A percentile compares a stretch with the other conserved stretches of the same genome.
Conservation (phyloP, 2,888 invertebrate species). For the Anoplius nigerrimus region DNA sequence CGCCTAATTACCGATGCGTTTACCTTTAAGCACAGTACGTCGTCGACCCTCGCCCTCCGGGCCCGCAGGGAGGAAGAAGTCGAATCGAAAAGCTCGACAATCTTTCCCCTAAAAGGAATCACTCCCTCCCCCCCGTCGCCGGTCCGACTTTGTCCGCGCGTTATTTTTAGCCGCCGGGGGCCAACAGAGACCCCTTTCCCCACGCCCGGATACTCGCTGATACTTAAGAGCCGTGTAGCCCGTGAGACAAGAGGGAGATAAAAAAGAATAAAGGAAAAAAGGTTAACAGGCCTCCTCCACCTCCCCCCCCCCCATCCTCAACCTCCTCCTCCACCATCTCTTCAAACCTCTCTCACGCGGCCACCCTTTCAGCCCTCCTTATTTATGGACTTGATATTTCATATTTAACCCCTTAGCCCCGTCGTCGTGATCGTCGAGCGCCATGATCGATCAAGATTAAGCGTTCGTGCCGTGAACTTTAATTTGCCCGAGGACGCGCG, state of each 20-base stretch:
- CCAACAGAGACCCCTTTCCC: too few relatives aligned
- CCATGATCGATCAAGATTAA: too few relatives aligned
- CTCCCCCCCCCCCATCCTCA: conserved; percentile 4
- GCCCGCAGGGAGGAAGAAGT: too few relatives aligned
- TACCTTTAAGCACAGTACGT: too few relatives aligned
- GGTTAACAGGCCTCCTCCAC: background rate
- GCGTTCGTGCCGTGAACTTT: conserved; percentile 28
- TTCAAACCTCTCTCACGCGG: too few relatives aligned
- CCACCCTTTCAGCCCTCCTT: conserved; percentile 20
- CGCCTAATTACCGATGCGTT: too few relatives aligned
- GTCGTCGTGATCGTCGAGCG: conserved; percentile 16
- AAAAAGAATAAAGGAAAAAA: background rate
- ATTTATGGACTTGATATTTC: conserved; percentile 47
- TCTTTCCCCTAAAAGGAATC: too few relatives aligned
- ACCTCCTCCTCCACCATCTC: conserved; percentile 8
- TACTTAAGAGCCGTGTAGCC: background rate
- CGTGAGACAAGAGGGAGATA: background rate
- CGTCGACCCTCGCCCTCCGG: too few relatives aligned
- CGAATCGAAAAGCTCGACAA: too few relatives aligned
- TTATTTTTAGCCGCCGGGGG: too few relatives aligned
- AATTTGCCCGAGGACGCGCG: conserved; percentile 18
- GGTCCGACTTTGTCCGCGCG: too few relatives aligned
- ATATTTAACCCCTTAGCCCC: conserved; percentile 44
- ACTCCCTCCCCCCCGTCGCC: too few relatives aligned
- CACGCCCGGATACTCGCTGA: background rate